Conservation (phyloP, 2,113 vertebrate genomes). For the Mungos mungo region DNA sequence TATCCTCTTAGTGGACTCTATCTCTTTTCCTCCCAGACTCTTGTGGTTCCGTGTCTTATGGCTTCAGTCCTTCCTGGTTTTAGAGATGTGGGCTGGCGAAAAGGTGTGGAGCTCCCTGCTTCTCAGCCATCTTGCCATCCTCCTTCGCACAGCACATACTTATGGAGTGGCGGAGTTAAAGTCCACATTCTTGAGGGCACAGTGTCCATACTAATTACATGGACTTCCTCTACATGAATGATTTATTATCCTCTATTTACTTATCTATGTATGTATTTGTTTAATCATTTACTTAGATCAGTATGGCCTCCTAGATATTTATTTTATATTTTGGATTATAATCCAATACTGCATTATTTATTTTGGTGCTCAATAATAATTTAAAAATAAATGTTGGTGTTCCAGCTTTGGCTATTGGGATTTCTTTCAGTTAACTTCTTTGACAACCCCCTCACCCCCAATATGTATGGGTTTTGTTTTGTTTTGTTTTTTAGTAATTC, state of each 20-base stretch:
- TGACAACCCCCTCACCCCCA: background rate
- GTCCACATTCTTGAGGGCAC: background rate
- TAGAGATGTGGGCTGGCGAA: too few relatives aligned
- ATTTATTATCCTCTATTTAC: background rate
- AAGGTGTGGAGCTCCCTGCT: too few relatives aligned
- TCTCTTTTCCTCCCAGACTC: too few relatives aligned
- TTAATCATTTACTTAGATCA: background rate
- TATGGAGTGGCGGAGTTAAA: background rate
- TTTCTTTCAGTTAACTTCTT: background rate
- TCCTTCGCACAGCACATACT: background rate
- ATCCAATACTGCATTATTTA: background rate
- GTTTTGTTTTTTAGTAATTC: background rate
- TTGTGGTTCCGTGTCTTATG: too few relatives aligned
- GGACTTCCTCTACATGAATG: background rate
- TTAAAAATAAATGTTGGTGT: background rate
- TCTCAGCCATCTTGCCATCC: too few relatives aligned
- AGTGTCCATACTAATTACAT: background rate
- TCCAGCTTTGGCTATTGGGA: background rate
- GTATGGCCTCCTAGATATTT: background rate
- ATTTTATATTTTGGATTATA: slow-evolving; percentile 1
- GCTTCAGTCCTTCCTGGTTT: too few relatives aligned
- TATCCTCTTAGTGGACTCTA: too few relatives aligned
- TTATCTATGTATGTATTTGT: background rate
- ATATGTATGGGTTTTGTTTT: background rate
- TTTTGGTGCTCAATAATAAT: background rate